phyloP scores from a whole-genome alignment of 92 coral and sea anemone genomes.

The Epizoanthus fatuus region DNA sequence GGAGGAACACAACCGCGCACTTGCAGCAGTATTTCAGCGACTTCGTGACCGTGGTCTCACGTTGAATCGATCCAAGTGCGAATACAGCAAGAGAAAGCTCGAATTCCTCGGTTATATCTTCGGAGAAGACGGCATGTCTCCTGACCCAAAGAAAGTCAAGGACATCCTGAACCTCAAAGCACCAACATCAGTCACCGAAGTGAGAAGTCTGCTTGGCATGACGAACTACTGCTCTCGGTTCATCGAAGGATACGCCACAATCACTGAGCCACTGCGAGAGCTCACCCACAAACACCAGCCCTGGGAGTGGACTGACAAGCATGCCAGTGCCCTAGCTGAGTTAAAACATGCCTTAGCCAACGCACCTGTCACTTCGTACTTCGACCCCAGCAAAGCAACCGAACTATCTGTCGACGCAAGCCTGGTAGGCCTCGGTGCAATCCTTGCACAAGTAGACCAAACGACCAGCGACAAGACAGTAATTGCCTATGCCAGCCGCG shows the following conservation, averaged over 20 bases:
- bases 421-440: conserved; percentile 5
- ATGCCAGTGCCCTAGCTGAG: too few relatives aligned
- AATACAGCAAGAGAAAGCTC: conserved; percentile 31
- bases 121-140: too few relatives aligned
- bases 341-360: too few relatives aligned
- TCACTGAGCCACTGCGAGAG: conserved; percentile 21
- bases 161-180: too few relatives aligned
- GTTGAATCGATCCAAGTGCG: conserved; percentile 27
- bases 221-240: conserved; percentile 25
- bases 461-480: too few relatives aligned
- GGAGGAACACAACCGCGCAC: conserved; percentile 31
- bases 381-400: conserved; percentile 38
- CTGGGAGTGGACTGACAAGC: too few relatives aligned
- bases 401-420: conserved; percentile 60
- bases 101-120: conserved; percentile 37
- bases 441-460: conserved; percentile 41
- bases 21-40: conserved; percentile 24
- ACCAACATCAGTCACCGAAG: too few relatives aligned
- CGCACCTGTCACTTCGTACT: too few relatives aligned
- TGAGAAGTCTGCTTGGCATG: conserved; percentile 1
- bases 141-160: too few relatives aligned
- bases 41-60: conserved; percentile 45
- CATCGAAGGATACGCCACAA: conserved; percentile 16
- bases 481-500: too few relatives aligned
- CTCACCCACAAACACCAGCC: not conserved